These are phyloP conservation scores for Pogonomyrmex californicus DNA, from an alignment of 1,140 invertebrate species.

Conservation along the genomic window DNA sequence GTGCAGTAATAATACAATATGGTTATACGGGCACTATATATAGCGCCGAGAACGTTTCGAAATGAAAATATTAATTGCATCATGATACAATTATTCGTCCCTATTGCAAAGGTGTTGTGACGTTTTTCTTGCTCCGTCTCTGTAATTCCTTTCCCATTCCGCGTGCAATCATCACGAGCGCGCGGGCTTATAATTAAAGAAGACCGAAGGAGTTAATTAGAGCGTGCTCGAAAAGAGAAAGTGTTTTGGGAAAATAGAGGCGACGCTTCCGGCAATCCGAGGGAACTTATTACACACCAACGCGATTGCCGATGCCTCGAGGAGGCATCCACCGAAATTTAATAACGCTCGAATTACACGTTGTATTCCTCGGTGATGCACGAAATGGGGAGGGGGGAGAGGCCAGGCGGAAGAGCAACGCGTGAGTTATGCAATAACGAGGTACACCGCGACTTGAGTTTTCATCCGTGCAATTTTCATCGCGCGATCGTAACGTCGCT, in stretches of 20 bases:
- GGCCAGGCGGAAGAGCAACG: conserved; percentile 22
- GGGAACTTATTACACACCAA: neutral
- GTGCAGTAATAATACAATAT: conserved; percentile 33
- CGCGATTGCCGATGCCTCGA: conserved; percentile 6
- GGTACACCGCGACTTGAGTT: conserved; percentile 17
- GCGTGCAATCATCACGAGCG: conserved; percentile 49
- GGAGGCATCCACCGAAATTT: conserved; percentile 10
- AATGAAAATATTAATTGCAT: conserved; percentile 28
- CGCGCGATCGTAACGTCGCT: conserved; percentile 30
- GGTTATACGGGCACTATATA: neutral
- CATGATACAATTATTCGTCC: conserved; percentile 30
- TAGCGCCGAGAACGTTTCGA: neutral
- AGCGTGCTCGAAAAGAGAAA: conserved; percentile 75
- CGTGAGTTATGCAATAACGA: conserved; percentile 43
- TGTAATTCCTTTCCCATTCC: conserved; percentile 57
- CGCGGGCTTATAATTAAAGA: conserved; percentile 72
- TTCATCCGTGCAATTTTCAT: conserved; percentile 55
- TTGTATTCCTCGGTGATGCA: neutral
- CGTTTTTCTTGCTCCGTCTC: neutral
- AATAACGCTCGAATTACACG: conserved; percentile 6
- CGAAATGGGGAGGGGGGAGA: neutral
- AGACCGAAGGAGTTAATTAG: conserved; percentile 69
- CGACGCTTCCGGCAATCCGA: conserved; percentile 68
- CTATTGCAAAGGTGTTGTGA: conserved; percentile 16
- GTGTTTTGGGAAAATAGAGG: conserved; percentile 73